Base-by-base conservation (phyloP, 2,113 vertebrate species). In the Charina bottae region DNA sequence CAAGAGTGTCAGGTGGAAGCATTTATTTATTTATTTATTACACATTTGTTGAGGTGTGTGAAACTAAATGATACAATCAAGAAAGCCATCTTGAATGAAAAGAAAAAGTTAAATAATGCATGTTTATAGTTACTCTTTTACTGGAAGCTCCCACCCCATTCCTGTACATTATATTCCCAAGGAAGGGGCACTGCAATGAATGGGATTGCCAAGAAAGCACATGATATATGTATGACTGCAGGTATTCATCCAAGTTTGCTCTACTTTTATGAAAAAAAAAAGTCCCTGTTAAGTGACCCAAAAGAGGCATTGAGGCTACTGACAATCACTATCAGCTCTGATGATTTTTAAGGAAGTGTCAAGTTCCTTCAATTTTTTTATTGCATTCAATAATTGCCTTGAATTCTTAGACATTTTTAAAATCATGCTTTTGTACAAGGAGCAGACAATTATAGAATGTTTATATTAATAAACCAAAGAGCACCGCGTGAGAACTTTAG, bases 401-500 rank as follows among this genome's bases (percentile, higher is more conserved):
- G 87, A 10, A 28, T 91, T 26, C 42, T 83, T 91, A 88, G 64
- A 28, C 23, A 2, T 26, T 88, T n/a, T 12, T 21, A 92, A 83
- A 88, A 93, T n/a, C 28, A 62, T 26, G 24, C 11, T 46, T 89
- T 21, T 46, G 46, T 1, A 86, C 56, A 54, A 2, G 53, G 0
- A 6, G 17, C 85, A 83, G 58, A 24, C 85, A 93, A 26, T 72
- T 33, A 26, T 4, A 21, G 1, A 54, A 84, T 11, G 92, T 7
- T 3, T 53, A 37, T 93, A 59, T 5, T 64, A 60, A 37, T 90
- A 17, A 78, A 83, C 19, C 49, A 72, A 5, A 26, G 84, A 46
- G 64, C 23, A 62, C 90, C 90, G 4, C 84, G 17, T 78, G 28
- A 46, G 95, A 92, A 92, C 37, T 4, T 87, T 21, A 91, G 24